phyloP scores from a whole-genome alignment of 2,888 invertebrate genomes.

The Ditylenchus weischeri region DNA sequence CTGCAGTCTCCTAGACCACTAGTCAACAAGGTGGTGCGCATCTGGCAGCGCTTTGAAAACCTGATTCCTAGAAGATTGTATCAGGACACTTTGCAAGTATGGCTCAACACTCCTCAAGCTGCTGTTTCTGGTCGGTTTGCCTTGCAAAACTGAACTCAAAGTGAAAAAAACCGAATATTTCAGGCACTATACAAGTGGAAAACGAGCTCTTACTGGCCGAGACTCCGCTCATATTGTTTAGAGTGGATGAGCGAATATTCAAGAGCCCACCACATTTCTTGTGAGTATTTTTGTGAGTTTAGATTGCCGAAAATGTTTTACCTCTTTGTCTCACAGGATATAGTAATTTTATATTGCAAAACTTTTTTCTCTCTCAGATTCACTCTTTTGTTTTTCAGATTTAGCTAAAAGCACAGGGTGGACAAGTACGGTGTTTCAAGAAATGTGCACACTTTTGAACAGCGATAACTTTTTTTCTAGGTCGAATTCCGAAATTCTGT shows the following conservation, averaged over 20 bases:
- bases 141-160: not conserved
- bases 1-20: constrained; percentile 15
- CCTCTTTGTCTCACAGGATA: too few relatives aligned
- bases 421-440: too few relatives aligned
- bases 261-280: constrained; percentile 76
- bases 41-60: constrained; percentile 35
- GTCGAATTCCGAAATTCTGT: too few relatives aligned
- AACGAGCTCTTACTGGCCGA: constrained; percentile 32
- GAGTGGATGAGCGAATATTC: constrained; percentile 35
- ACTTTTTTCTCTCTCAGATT: too few relatives aligned
- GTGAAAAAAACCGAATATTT: not conserved
- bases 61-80: constrained; percentile 37
- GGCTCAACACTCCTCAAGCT: constrained; percentile 26
- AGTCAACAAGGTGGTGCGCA: constrained; percentile 19
- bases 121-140: constrained; percentile 11
- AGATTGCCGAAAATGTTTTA: too few relatives aligned
- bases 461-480: too few relatives aligned
- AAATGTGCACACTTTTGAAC: too few relatives aligned
- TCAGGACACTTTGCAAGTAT: constrained; percentile 36
- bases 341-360: too few relatives aligned
- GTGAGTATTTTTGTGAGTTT: too few relatives aligned
- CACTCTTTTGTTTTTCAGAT: too few relatives aligned
- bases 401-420: too few relatives aligned
- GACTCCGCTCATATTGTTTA: constrained; percentile 34
- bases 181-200: constrained; percentile 21